Percentiles rank a stretch among this genome's conserved stretches.
phyloP scores from a whole-genome alignment of 2,113 vertebrate genomes.

The Podiceps cristatus region DNA sequence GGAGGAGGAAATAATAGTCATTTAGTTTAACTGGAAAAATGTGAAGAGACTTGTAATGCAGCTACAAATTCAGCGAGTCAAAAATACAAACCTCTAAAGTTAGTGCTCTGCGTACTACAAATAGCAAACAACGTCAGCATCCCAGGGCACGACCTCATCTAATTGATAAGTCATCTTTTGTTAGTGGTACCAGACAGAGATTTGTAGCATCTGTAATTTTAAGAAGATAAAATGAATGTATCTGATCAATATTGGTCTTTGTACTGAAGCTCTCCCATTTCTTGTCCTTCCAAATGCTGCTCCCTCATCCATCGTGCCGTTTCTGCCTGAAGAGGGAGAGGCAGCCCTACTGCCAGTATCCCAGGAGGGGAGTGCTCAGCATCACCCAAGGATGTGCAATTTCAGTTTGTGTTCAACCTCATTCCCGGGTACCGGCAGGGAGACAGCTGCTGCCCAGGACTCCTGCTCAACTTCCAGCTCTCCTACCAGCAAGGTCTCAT shows the following conservation, averaged over 20 bases:
- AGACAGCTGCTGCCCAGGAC: not conserved
- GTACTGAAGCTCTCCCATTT: not conserved
- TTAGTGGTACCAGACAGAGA: not conserved
- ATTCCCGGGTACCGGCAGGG: not conserved
- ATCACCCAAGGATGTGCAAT: fast-evolving
- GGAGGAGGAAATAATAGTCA: constrained; percentile 30
- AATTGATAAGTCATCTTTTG: not conserved
- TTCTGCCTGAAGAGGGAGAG: not conserved
- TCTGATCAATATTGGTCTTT: not conserved
- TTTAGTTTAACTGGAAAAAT: not conserved
- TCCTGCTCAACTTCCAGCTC: not conserved
- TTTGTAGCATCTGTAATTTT: not conserved
- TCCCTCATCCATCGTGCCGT: not conserved
- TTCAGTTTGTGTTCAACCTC: not conserved
- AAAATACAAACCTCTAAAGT: not conserved
- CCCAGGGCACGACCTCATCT: too few species aligned
- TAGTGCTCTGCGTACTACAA: not conserved
- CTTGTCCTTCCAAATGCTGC: not conserved
- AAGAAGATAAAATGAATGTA: not conserved
- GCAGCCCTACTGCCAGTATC: not conserved
- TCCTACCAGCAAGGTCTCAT: not conserved
- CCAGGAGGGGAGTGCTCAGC: not conserved
- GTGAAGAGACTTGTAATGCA: not conserved
- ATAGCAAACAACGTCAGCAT: fast-evolving
- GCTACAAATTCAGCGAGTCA: not conserved